phyloP scores from a whole-genome alignment of 2,888 invertebrate species.

The Leucophora obtusa region DNA sequence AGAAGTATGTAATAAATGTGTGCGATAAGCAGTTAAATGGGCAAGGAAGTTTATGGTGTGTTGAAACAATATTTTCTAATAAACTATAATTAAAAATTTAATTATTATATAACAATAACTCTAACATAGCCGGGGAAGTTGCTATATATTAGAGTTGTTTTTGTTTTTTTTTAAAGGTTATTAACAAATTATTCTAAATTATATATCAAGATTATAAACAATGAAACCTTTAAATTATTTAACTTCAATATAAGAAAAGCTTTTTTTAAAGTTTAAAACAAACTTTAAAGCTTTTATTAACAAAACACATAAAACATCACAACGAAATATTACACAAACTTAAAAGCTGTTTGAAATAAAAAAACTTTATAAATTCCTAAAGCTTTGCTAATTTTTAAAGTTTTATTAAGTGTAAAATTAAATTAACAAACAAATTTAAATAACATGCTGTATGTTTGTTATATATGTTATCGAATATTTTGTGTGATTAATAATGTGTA shows the following conservation, averaged over 20 bases:
- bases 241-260: neutral
- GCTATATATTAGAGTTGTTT: constrained; percentile 75
- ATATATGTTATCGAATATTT: neutral
- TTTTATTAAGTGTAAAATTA: neutral
- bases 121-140: constrained; percentile 79
- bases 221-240: neutral
- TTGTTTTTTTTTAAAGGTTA: neutral
- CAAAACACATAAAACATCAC: neutral
- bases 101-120: constrained; percentile 66
- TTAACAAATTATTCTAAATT: neutral
- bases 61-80: neutral
- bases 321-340: neutral
- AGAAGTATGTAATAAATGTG: constrained; percentile 63
- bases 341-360: neutral
- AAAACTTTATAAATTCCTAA: neutral
- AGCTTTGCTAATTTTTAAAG: neutral
- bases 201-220: neutral
- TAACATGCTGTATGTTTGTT: too few relatives aligned
- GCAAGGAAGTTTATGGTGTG: neutral
- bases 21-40: neutral
- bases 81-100: constrained; percentile 23
- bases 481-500: neutral
- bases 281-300: neutral
- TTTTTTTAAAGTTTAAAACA: neutral
- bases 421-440: too few relatives aligned